phyloP scores from a whole-genome alignment of 2,113 vertebrate genomes.

The Marcusenius ussheri region DNA sequence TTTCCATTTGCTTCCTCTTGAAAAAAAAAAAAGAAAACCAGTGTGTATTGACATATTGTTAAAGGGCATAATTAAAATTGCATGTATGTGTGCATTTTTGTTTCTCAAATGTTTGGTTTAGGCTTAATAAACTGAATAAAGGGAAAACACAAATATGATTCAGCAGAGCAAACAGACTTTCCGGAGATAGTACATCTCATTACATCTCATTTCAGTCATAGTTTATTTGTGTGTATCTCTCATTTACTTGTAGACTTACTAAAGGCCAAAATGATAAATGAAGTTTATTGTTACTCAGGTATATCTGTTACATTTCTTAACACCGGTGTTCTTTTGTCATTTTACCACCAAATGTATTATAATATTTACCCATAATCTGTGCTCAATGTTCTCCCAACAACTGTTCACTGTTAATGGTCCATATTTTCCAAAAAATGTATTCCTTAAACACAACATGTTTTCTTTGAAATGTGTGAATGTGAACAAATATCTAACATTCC shows the following conservation, averaged over 20 bases:
- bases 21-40: neutral
- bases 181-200: neutral
- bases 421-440: conserved; percentile 29
- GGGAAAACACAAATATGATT: neutral
- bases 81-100: neutral
- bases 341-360: neutral
- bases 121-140: neutral
- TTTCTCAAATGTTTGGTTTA: neutral
- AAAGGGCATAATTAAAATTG: neutral
- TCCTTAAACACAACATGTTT: conserved; percentile 18
- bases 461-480: neutral
- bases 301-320: conserved; percentile 41
- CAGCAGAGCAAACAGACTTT: neutral
- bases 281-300: conserved; percentile 79
- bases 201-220: conserved; percentile 63
- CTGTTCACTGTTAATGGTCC: conserved; percentile 11
- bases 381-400: conserved; percentile 12
- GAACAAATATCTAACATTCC: neutral
- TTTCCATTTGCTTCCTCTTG: neutral
- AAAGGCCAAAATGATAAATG: conserved; percentile 81
- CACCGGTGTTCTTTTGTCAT: conserved; percentile 2
- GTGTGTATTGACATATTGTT: neutral
- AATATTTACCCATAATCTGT: neutral
- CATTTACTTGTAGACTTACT: conserved; percentile 62
- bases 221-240: conserved; percentile 77